Conservation (phyloP, 2,797 vertebrate species). For the Ara ararauna region DNA sequence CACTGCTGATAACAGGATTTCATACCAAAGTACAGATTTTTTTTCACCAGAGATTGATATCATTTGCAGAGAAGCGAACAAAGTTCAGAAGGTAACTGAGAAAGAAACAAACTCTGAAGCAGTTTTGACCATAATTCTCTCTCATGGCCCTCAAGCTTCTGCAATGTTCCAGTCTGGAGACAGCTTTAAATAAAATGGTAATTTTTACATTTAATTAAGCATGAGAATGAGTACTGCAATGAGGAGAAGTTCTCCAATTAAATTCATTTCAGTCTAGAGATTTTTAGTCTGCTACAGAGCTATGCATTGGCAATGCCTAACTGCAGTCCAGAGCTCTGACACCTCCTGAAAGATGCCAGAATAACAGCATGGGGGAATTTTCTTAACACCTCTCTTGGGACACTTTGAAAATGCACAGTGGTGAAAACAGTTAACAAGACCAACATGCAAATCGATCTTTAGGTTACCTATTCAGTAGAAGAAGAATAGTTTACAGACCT, state of each 20-base stretch:
- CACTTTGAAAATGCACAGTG: not conserved
- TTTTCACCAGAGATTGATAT: not conserved
- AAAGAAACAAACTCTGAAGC: not conserved
- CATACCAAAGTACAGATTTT: slow-evolving; percentile 23
- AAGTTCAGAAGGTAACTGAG: not conserved
- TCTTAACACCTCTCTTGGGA: not conserved
- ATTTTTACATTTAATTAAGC: not conserved
- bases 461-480: not conserved
- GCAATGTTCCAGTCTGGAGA: not conserved
- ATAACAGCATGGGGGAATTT: not conserved
- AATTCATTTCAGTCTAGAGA: not conserved
- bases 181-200: not conserved
- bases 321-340: not conserved
- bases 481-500: not conserved
- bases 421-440: not conserved
- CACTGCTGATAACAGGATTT: slow-evolving; percentile 24
- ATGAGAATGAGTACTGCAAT: not conserved
- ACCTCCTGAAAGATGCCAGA: not conserved
- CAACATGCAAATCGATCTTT: not conserved
- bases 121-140: not conserved
- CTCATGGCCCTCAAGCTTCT: not conserved
- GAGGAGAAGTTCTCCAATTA: not conserved
- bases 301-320: not conserved
- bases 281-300: not conserved
- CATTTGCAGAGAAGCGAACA: not conserved